A percentile compares a stretch with the other conserved stretches of the same genome.
These are phyloP conservation scores for Anthopleura sola DNA, from an alignment of 64 coral and sea anemone genomes.

Conservation along the genomic window DNA sequence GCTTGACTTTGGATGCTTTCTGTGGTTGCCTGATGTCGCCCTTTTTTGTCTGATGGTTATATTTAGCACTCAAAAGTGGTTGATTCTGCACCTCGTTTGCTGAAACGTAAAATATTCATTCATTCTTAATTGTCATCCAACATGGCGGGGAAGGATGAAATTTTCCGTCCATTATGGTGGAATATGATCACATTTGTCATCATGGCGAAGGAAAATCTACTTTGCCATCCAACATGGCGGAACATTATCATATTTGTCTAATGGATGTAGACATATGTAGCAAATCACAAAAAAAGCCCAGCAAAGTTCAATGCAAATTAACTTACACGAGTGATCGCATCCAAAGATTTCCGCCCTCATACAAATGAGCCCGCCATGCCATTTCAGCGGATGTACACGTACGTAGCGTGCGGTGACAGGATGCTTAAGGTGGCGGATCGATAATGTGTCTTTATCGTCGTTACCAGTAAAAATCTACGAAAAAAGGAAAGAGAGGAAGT, in stretches of 20 bases:
- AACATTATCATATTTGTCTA: too few relatives aligned
- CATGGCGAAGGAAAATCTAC: too few relatives aligned
- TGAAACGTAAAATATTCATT: not conserved
- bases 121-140: not conserved
- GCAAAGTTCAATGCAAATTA: not conserved
- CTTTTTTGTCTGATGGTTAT: not conserved
- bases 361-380: constrained; percentile 84
- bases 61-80: not conserved
- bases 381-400: constrained; percentile 71
- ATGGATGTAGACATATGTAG: too few relatives aligned
- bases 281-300: too few relatives aligned
- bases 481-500: not conserved
- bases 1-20: not conserved
- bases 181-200: too few relatives aligned
- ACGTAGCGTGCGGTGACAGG: constrained; percentile 86
- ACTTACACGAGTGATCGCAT: constrained; percentile 73
- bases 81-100: not conserved
- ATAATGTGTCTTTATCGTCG: constrained; percentile 83
- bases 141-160: too few relatives aligned
- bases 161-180: too few relatives aligned
- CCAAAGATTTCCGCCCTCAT: constrained; percentile 97
- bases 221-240: too few relatives aligned
- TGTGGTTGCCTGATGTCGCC: not conserved
- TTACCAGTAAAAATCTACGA: constrained; percentile 79
- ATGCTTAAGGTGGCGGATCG: constrained; percentile 74